A percentile compares a stretch with the other conserved stretches of the same genome.
Conservation (phyloP, 2,797 vertebrate genomes). For the Pipistrellus nathusii region DNA sequence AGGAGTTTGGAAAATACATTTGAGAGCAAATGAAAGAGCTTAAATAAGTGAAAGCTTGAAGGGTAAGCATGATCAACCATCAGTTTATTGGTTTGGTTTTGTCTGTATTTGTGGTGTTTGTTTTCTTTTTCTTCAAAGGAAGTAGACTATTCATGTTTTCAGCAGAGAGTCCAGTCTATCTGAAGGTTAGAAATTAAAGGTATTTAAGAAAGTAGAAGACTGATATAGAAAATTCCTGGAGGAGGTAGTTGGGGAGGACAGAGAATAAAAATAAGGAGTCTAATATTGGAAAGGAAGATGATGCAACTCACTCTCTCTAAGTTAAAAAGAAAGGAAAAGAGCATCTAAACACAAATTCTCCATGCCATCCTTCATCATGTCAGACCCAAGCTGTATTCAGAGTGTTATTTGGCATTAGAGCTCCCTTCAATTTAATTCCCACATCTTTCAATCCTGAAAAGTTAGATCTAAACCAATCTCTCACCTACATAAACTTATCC, state of each 20-base stretch:
- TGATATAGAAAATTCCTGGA: neutral
- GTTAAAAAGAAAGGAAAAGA: neutral
- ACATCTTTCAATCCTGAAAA: neutral
- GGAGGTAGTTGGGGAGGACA: neutral
- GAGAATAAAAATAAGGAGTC: neutral
- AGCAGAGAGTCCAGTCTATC: neutral
- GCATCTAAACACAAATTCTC: neutral
- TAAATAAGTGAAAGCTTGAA: neutral
- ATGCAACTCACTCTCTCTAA: neutral
- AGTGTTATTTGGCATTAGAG: neutral
- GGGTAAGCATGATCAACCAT: neutral
- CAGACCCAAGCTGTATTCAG: neutral
- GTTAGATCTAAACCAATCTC: neutral
- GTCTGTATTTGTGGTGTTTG: neutral
- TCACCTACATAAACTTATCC: neutral
- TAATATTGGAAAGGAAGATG: neutral
- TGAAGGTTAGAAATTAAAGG: neutral
- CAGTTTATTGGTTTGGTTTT: neutral
- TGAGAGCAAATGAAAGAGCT: neutral
- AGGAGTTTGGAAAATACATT: neutral
- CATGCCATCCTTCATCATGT: neutral
- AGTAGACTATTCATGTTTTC: neutral
- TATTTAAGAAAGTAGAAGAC: neutral
- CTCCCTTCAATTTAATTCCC: neutral
- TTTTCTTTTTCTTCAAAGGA: constrained; percentile 2